Base-by-base conservation (phyloP, 2,888 invertebrate species). In the Eurytoma californica region DNA sequence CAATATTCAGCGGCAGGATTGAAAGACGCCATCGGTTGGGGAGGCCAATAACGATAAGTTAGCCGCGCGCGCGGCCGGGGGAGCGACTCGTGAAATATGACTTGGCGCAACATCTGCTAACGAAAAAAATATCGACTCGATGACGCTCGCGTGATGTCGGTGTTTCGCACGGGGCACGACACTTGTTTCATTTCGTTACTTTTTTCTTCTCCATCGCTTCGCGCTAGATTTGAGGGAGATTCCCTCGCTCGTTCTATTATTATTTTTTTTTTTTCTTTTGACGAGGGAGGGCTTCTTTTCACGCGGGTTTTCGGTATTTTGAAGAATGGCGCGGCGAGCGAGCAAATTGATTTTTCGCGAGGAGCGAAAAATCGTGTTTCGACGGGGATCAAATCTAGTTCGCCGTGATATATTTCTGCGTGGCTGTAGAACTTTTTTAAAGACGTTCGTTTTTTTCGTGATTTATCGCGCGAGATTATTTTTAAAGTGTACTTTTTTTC, bases 111-210 rank as follows among this genome's bases (percentile, higher is more conserved):
- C 77, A 80, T 80, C 80, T 80, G 80, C 65, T 73, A 70, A 74
- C 66, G 77, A 67, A 77, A 76, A 80, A 77, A 74, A 70, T 77
- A 80, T 77, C 74, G 69, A 77, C 79, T 74, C 74, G 77, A 77
- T 77, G 80, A 80, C 77, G 66, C 66, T 73, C 58, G 60, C 61
- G 74, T n/a, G n/a, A 74, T 79, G 74, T 79, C 61, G 72, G 28
- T 20, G 72, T 67, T 70, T 66, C 60, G 68, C 73, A 13, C 51
- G 18, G 28, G 9, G 60, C n/a, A 14, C 18, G 60, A 67, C 69
- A 30, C 68, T 77, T 77, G 77, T 73, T 77, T 80, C 73, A 80
- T 77, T 77, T 67, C 63, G 53, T 14, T 58, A n/a, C 7, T 13
- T 49, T 24, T 7, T 20, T 66, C 20, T 55, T 12, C 51, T n/a